Evolutionary conservation across 2,888 invertebrate species (phyloP).

Genomic region (Lapara coniferarum): DNA sequence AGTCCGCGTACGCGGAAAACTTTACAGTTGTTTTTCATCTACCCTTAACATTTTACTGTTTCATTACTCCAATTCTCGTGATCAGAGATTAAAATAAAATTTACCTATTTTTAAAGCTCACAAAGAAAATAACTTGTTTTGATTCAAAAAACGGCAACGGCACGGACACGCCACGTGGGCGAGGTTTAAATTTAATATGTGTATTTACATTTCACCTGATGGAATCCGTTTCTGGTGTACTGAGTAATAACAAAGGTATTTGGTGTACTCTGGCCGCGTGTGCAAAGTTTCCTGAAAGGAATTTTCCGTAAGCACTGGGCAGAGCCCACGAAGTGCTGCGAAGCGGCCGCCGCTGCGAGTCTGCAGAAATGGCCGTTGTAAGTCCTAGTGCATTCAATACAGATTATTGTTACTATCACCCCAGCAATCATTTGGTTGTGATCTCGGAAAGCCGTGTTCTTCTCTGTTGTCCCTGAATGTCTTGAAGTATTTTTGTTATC

Average conservation of each 20-base stretch:
- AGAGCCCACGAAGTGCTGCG: constrained; percentile 10
- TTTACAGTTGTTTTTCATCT: constrained; percentile 23
- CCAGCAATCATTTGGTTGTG: too few relatives aligned
- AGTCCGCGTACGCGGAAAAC: not conserved
- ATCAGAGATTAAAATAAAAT: constrained; percentile 38
- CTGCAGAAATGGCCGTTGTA: not conserved
- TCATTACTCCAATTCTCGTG: constrained; percentile 42
- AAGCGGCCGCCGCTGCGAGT: not conserved
- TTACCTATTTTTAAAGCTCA: constrained; percentile 38
- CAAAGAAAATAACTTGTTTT: constrained; percentile 61
- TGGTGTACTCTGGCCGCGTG: constrained; percentile 32
- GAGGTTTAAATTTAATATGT: constrained; percentile 56
- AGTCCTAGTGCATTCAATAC: not conserved
- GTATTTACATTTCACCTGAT: constrained; percentile 63
- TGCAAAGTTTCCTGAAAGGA: constrained; percentile 32
- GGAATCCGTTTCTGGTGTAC: constrained; percentile 71
- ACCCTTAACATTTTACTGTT: constrained; percentile 36
- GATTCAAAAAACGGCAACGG: constrained; percentile 36
- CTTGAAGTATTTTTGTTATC: too few relatives aligned
- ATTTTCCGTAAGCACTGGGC: constrained; percentile 36
- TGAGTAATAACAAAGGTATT: constrained; percentile 71
- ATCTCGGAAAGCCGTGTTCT: too few relatives aligned
- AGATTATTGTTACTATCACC: too few relatives aligned
- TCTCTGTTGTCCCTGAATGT: too few relatives aligned
- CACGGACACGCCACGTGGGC: constrained; percentile 53